Evolutionary conservation across 2,797 vertebrate species (phyloP), one percentile per base, ranked within the genome.

Genomic region (Arrhamphus sclerolepis): DNA sequence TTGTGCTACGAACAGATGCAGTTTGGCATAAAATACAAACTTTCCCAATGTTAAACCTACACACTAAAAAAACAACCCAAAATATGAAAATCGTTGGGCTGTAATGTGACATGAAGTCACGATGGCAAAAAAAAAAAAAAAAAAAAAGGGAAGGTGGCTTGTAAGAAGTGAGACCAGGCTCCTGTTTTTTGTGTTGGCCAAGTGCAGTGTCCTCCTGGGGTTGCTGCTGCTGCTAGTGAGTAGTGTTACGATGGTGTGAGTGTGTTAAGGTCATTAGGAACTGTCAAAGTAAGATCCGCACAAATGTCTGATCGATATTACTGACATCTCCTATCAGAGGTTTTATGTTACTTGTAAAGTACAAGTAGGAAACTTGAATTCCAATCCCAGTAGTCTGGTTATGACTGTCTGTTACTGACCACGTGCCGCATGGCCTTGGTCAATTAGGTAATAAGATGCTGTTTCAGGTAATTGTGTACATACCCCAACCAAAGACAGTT

Each of bases 381-480:
- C 9, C 7, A 7, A 39, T 57, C 52, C 41, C 26, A 24, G 3
- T 16, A 22, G 34, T 10, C 53, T 40, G 26, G 24, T 46, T 63
- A 26, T 2, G 53, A 41, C 54, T 53, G 39, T 11, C 10, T 11
- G 9, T 13, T 51, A 42, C 20, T 58, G 48, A 44, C 54, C 59
- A 64, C 46, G 55, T 59, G 61, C 58, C 55, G 76, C 21, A 34
- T 73, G 46, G 57, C 55, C 22, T 57, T 26, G 6, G 65, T 26
- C 75, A 78, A 62, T 82, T 77, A 72, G 72, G 51, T 51, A 59
- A 62, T 61, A 77, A 70, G 63, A 62, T 49, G 43, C 29, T n/a
- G 66, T 76, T 77, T 78, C 62, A 55, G 64, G 66, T 76, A 58
- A 70, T 71, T 38, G 14, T 38, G 34, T 78, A 70, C 51, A 61